Base-by-base conservation (phyloP, 2,888 invertebrate species). In the Caenorhabditis sp. region DNA sequence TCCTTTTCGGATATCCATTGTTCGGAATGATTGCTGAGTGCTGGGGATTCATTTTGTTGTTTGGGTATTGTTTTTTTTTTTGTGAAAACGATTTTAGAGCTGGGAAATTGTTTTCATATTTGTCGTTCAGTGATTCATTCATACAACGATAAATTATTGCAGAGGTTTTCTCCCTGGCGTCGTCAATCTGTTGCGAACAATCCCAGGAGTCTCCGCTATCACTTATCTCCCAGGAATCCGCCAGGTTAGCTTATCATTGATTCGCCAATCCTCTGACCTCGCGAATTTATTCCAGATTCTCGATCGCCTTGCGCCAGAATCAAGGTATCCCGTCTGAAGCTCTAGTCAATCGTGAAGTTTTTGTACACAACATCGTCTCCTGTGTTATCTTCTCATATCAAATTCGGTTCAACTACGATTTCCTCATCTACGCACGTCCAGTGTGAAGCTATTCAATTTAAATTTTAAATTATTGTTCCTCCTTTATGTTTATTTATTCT, bases 141-240 rank as follows among this genome's bases (percentile, higher is more conserved):
- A 31, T 31, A 6, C 4, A 24, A 59, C 12, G 4, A 38, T 22
- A 14, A 19, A 16, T 19, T 56, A 79, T 87, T 94, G 80, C 94
- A 98, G 98, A 93, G 98, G 98, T 28, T 98, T 99, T 93, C 95
- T 99, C 93, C 98, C 98, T 24, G 96, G 97, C 8, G 97, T 96
- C 49, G 94, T 99, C 51, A 97, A 97, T 93, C 98, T 99, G 93
- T 93, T 99, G 87, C 94, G 97, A 91, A 95, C 97, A 93, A 95
- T 99, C 83, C 98, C 99, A 72, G 94, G 98, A 8, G 92, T 99
- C 80, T 97, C 98, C 19, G 95, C 95, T 10, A 91, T 99, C 86
- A 94, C 98, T 59, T 96, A 95, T 93, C 94, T 98, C 91, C 97
- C 98, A 41, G 95, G 96, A 79, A 95, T 98, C 88, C 95, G 96